Percentiles rank a stretch among this genome's conserved stretches.
Conservation (phyloP, 2,888 invertebrate species). For the Agonopterix arenella region DNA sequence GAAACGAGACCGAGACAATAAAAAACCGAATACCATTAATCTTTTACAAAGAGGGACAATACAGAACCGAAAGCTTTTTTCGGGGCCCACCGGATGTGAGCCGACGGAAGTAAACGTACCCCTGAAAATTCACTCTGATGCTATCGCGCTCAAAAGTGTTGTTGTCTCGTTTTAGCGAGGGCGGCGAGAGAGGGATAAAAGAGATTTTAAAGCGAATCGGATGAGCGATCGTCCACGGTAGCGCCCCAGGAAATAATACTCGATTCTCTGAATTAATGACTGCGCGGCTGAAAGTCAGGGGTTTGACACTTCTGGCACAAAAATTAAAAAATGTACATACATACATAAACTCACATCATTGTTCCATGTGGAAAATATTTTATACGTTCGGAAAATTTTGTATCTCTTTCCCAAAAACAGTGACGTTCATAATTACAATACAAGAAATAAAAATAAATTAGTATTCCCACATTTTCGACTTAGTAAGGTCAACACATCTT, state of each 20-base stretch:
- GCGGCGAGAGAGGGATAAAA: slow-evolving; percentile 27
- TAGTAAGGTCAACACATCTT: too few relatives aligned
- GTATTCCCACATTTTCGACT: too few relatives aligned
- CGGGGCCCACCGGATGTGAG: slow-evolving; percentile 56
- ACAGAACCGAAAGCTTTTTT: slow-evolving; percentile 60
- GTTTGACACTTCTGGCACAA: slow-evolving; percentile 14
- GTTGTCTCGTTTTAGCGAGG: slow-evolving; percentile 23
- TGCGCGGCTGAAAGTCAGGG: slow-evolving; percentile 42
- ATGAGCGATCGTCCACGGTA: slow-evolving; percentile 55
- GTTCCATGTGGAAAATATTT: too few relatives aligned
- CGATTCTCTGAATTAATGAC: slow-evolving; percentile 71
- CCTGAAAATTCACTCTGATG: slow-evolving; percentile 23
- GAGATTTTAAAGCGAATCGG: slow-evolving; percentile 57
- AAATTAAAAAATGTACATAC: too few relatives aligned
- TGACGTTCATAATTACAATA: too few relatives aligned
- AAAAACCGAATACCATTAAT: slow-evolving; percentile 8
- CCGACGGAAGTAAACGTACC: slow-evolving; percentile 42
- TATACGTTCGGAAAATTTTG: too few relatives aligned
- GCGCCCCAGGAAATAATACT: slow-evolving; percentile 70
- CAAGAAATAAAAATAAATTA: too few relatives aligned
- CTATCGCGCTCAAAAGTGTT: slow-evolving; percentile 26
- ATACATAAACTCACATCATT: too few relatives aligned
- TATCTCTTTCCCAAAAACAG: too few relatives aligned
- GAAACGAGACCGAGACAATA: slow-evolving; percentile 13
- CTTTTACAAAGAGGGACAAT: slow-evolving; percentile 17